Percentiles rank a stretch among this genome's conserved stretches.
These are phyloP conservation scores for Erethizon dorsatum DNA, from an alignment of 2,797 vertebrate species.

Conservation along the genomic window DNA sequence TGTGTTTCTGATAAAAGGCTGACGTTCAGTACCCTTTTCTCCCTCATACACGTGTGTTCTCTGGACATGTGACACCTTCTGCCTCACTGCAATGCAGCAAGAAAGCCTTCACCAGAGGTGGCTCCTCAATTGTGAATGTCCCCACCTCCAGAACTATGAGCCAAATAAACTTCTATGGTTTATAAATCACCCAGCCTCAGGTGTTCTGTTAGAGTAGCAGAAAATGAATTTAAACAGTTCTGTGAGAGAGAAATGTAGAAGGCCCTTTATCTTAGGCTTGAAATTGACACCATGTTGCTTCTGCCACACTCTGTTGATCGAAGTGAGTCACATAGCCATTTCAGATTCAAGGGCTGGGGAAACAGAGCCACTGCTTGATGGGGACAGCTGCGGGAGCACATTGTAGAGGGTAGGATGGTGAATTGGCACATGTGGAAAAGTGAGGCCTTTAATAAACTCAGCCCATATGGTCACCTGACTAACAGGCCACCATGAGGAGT, in stretches of 20 bases:
- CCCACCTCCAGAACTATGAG: not conserved
- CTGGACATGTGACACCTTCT: not conserved
- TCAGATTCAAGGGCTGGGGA: not conserved
- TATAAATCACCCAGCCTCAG: not conserved
- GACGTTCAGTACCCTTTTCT: too few species aligned
- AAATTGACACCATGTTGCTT: not conserved
- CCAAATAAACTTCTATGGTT: not conserved
- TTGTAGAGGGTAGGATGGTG: not conserved
- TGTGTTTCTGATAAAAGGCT: not conserved
- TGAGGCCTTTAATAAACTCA: not conserved
- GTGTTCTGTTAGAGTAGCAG: not conserved
- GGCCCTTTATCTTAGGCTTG: not conserved
- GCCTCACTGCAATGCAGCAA: not conserved
- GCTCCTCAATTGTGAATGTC: not conserved
- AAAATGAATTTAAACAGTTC: not conserved
- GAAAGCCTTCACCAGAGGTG: not conserved
- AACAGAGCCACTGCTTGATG: not conserved
- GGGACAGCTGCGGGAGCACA: not conserved
- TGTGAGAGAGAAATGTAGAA: not conserved
- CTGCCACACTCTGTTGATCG: not conserved
- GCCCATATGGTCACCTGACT: accelerated
- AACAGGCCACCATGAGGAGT: not conserved
- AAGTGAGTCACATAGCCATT: not conserved
- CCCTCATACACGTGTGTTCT: not conserved
- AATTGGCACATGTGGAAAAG: not conserved